Evolutionary conservation across 2,888 invertebrate genomes (phyloP).

Genomic region (Xanthia icteritia): DNA sequence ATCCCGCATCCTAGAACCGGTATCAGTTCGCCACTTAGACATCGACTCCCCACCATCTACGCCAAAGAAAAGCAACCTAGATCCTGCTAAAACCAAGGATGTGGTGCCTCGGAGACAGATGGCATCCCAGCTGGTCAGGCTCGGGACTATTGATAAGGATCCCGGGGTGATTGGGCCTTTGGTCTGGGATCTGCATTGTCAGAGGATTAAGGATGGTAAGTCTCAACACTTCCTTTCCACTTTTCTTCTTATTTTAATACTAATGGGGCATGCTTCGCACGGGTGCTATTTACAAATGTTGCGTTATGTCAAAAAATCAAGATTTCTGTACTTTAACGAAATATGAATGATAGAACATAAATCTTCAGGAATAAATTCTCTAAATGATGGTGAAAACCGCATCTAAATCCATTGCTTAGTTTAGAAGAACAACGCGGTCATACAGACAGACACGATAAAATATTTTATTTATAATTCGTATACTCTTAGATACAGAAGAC

Average conservation of each 20-base stretch:
- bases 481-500: too few relatives aligned
- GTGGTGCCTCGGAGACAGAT: slow-evolving; percentile 84
- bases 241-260: background rate
- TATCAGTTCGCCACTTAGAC: slow-evolving; percentile 93
- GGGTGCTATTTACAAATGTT: too few relatives aligned
- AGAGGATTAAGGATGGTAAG: slow-evolving; percentile 91
- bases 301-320: too few relatives aligned
- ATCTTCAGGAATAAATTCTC: too few relatives aligned
- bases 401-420: too few relatives aligned
- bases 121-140: slow-evolving; percentile 90
- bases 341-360: too few relatives aligned
- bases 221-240: background rate
- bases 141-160: slow-evolving; percentile 94
- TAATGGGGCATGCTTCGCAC: too few relatives aligned
- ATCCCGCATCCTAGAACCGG: slow-evolving; percentile 94
- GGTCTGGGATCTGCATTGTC: slow-evolving; percentile 95
- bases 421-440: too few relatives aligned
- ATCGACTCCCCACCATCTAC: slow-evolving; percentile 84
- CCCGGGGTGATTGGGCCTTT: slow-evolving; percentile 96
- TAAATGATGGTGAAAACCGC: too few relatives aligned
- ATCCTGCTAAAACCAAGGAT: slow-evolving; percentile 71
- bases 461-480: too few relatives aligned
- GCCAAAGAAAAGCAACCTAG: slow-evolving; percentile 70
- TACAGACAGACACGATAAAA: too few relatives aligned
- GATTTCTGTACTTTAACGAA: too few relatives aligned